Evolutionary conservation across 2,113 vertebrate genomes (phyloP), one percentile per base, ranked within the genome.

Genomic region (Myiozetetes cayanensis): DNA sequence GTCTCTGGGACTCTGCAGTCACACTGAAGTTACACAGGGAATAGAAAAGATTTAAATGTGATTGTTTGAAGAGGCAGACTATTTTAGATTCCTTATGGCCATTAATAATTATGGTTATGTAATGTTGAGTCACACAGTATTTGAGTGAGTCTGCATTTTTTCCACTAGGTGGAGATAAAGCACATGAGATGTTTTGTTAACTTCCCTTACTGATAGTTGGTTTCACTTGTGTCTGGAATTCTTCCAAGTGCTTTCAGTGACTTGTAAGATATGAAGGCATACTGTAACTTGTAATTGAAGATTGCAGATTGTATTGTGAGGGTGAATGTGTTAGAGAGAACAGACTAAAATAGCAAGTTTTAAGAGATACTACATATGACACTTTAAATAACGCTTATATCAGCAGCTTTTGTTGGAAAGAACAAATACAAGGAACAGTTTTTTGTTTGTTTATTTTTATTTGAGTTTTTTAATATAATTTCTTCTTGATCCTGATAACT

Each of bases 101-200:
- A 50, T 74, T 66, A 73, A 41, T 77, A 47, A 56, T 53, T 20
- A 43, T 7, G 4, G 47, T 72, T 47, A 31, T 19, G 6, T 68
- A 35, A 80, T 49, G 27, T 66, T 47, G 28, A 79, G 8, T 79
- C 46, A 53, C 10, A 4, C 27, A 35, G 14, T 39, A 79, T 41
- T 88, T 62, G 35, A 44, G 14, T 10, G 49, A 87, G 50, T 56
- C 56, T 87, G 53, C 30, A 13, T 44, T 46, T 95, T 73, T 82
- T 85, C 97, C 97, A 96, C 97, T 98, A 97, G 98, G 43, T 98
- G 97, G 97, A 65, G 96, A 95, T 95, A 90, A 85, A 96, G 83
- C 83, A 74, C 21, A 1, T 23, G n/a, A 81, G 50, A 41, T 39
- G 58, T 35, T 61, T 1, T 0, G 0, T 35, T 87, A 68, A 18